Conservation (phyloP, 1,140 invertebrate genomes). For the Lerema accius region DNA sequence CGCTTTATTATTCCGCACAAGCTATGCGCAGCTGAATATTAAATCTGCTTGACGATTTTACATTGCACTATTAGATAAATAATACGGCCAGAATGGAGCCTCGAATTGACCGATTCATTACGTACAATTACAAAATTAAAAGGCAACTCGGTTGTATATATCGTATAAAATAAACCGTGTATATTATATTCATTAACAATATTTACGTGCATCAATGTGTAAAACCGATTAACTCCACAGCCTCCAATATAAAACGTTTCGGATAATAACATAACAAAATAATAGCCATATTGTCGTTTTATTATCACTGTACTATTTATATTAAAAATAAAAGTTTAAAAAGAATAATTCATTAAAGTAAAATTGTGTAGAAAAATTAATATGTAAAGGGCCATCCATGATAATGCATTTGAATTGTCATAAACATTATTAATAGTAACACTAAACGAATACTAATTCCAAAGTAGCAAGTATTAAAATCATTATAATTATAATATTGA, state of each 20-base stretch:
- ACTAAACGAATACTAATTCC: conserved; percentile 36
- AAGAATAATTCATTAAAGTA: neutral
- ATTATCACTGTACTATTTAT: too few relatives aligned
- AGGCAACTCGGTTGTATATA: conserved; percentile 31
- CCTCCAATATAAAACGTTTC: neutral
- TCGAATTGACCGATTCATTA: conserved; percentile 45
- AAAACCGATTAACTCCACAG: conserved; percentile 6
- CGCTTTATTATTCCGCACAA: conserved; percentile 59
- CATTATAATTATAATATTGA: conserved; percentile 26
- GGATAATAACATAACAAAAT: conserved; percentile 4
- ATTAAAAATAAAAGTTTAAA: neutral
- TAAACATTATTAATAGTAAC: conserved; percentile 28
- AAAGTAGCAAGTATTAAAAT: conserved; percentile 28
- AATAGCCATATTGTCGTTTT: neutral
- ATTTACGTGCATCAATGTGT: conserved; percentile 10
- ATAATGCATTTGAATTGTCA: conserved; percentile 12
- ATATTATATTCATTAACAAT: conserved; percentile 19
- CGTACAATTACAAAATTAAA: conserved; percentile 30
- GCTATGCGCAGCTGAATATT: conserved; percentile 62
- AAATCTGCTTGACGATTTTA: conserved; percentile 36
- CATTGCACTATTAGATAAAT: conserved; percentile 24
- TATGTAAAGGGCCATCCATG: conserved; percentile 14
- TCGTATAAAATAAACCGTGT: conserved; percentile 24
- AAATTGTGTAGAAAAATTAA: neutral
- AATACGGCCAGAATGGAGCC: conserved; percentile 14